phyloP scores from a whole-genome alignment of 2,888 invertebrate species.

The Metalampra italica region DNA sequence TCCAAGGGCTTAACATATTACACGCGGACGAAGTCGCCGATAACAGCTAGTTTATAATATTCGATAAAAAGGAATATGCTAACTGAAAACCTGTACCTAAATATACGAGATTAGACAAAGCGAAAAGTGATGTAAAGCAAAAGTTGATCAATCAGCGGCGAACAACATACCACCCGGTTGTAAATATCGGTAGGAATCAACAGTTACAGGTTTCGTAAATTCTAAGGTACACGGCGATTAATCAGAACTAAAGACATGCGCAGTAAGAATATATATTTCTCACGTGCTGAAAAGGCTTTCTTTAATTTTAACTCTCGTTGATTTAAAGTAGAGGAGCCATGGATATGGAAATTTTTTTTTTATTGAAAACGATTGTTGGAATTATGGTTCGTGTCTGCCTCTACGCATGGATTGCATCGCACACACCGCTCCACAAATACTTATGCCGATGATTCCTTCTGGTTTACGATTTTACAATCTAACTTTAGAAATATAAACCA shows the following conservation, averaged over 20 bases:
- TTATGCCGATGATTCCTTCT: constrained; percentile 58
- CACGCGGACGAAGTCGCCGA: too few relatives aligned
- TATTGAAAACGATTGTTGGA: too few relatives aligned
- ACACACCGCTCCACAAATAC: constrained; percentile 44
- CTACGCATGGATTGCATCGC: neutral
- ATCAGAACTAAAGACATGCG: constrained; percentile 51
- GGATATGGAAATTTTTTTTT: too few relatives aligned
- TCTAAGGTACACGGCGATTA: constrained; percentile 30
- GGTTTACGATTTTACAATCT: constrained; percentile 76
- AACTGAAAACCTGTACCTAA: neutral
- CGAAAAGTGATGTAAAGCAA: too few relatives aligned
- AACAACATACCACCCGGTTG: neutral
- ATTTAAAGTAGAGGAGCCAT: neutral
- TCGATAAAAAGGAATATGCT: neutral
- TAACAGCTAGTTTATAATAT: too few relatives aligned
- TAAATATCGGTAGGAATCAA: constrained; percentile 20
- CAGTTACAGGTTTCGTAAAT: constrained; percentile 32
- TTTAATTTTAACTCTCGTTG: neutral
- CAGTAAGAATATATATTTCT: constrained; percentile 45
- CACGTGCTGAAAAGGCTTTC: constrained; percentile 28
- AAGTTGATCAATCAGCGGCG: too few relatives aligned
- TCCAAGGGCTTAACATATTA: too few relatives aligned
- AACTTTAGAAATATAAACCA: constrained; percentile 77
- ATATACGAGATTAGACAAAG: neutral
- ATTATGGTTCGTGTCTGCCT: neutral